Evolutionary conservation across 2,113 vertebrate genomes (phyloP).

Genomic region (Erinaceus europaeus): DNA sequence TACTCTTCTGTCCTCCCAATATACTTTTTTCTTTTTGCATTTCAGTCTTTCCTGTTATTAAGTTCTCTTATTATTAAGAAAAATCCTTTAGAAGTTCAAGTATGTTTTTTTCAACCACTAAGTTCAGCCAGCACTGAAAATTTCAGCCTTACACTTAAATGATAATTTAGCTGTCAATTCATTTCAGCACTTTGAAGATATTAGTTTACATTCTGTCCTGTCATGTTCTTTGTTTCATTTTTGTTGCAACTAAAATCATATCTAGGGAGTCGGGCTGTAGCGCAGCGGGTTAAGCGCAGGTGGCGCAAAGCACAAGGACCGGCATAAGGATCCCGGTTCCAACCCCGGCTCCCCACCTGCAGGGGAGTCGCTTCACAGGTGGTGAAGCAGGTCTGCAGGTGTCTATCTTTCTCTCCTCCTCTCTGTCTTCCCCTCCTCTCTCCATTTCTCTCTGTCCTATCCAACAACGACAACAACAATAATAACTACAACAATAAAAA

Average conservation of each 20-base stretch:
- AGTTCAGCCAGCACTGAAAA: slow-evolving; percentile 9
- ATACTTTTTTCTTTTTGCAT: not conserved
- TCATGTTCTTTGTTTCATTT: not conserved
- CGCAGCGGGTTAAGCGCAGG: too few relatives aligned
- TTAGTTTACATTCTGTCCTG: not conserved
- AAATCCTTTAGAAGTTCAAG: slow-evolving; percentile 26
- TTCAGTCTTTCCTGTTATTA: slow-evolving; percentile 16
- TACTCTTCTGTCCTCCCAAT: not conserved
- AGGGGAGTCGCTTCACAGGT: too few relatives aligned
- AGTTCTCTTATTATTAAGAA: slow-evolving; percentile 1
- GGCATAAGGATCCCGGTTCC: too few relatives aligned
- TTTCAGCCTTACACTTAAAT: slow-evolving; percentile 10
- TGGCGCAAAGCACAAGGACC: too few relatives aligned
- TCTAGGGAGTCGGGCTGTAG: too few relatives aligned
- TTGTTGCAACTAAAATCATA: not conserved
- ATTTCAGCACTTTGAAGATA: not conserved
- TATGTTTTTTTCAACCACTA: slow-evolving; percentile 5
- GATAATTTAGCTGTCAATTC: not conserved
- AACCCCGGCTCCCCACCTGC: too few relatives aligned
- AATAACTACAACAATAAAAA: too few relatives aligned
- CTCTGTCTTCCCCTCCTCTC: too few relatives aligned
- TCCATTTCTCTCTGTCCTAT: too few relatives aligned
- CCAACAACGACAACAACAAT: too few relatives aligned
- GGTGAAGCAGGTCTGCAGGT: too few relatives aligned
- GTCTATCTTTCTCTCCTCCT: too few relatives aligned